Conservation (phyloP, 2,113 vertebrate genomes). For the Rhynchomys soricoides region DNA sequence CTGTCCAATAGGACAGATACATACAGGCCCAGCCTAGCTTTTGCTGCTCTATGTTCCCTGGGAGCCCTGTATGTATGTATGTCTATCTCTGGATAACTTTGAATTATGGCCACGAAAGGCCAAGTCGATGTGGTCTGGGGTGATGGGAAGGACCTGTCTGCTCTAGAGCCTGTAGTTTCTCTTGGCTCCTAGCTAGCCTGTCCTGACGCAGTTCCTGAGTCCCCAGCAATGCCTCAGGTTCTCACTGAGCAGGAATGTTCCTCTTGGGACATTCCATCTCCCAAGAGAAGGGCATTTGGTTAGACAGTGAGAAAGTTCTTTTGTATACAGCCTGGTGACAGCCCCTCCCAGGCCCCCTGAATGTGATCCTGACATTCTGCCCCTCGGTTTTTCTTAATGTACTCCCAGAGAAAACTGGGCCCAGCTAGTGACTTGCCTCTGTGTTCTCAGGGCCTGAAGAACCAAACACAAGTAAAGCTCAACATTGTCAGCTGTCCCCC, state of each 20-base stretch:
- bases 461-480: constrained; percentile 97
- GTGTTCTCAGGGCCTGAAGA: constrained; percentile 94
- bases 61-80: not conserved
- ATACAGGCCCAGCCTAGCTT: not conserved
- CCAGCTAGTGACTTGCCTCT: not conserved
- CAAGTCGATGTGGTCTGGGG: too few species aligned
- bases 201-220: not conserved
- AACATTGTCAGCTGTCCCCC: constrained; percentile 99
- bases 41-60: too few species aligned
- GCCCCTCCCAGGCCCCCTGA: accelerated
- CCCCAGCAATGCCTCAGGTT: accelerated
- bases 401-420: not conserved
- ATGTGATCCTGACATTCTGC: not conserved
- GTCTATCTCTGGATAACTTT: not conserved
- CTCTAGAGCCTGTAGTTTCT: not conserved
- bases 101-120: not conserved
- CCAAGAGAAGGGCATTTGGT: not conserved
- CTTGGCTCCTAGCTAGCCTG: not conserved
- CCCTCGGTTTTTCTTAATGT: accelerated
- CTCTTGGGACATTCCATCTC: not conserved
- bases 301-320: not conserved
- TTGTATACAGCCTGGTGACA: accelerated
- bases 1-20: not conserved
- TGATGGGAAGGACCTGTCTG: not conserved
- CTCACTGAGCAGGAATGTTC: accelerated